Base-by-base conservation (phyloP, 2,113 vertebrate species). In the Crocuta crocuta region DNA sequence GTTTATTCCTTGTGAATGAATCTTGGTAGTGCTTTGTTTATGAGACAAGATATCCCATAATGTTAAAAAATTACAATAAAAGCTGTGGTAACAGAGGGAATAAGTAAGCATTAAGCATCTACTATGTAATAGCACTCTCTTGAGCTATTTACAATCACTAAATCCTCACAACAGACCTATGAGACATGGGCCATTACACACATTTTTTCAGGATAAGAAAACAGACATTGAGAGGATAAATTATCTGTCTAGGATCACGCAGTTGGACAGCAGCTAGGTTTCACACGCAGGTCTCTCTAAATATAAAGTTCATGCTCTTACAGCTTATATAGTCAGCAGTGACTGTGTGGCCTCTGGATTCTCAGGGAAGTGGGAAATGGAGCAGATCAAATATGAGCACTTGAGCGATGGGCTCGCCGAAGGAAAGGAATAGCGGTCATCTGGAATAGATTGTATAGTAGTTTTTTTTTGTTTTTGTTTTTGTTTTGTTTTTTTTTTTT, bases 311-410 rank as follows among this genome's bases (percentile, higher is more conserved):
- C 50, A 8, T 21, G 28, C 43, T 82, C 19, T 78, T 79, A 19
- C 5, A 78, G 26, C 4, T 45, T 63, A 4, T 4, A 68, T 55
- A 43, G 6, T 4, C 7, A 55, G 12, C 43, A 63, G n/a, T 70
- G 19, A 53, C 7, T 55, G 9, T 12, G 17, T 63, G 76, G 16
- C 26, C 35, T 76, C 53, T 85, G 45, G 31, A 78, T 78, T 82
- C 84, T 82, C 61, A 91, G 55, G 35, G 4, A 84, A 93, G 33
- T 28, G 7, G 19, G n/a, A 91, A 97, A 73, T 97, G 81, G 81
- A 96, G 55, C 73, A 90, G 61, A 96, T 91, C 21, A n/a, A 88
- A 91, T 79, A 48, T 2, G 28, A 96, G 10, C 53, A 50, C 68
- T 88, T 23, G 19, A 63, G 24, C 48, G 21, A 43, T 43, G 28